Conservation (phyloP, 92 coral and sea anemone genomes). For the Heliopora coerulea region DNA sequence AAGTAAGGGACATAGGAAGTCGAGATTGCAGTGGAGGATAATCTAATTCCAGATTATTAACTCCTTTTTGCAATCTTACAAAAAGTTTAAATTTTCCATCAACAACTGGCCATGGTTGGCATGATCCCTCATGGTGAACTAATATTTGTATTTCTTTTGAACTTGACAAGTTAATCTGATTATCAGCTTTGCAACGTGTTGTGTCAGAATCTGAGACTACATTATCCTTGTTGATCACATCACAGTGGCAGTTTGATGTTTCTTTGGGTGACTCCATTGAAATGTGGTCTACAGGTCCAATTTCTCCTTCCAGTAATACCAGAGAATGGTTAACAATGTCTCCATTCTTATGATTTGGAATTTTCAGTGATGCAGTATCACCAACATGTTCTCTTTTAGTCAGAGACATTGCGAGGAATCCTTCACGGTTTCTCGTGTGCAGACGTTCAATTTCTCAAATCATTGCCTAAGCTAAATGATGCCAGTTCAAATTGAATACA, state of each 20-base stretch:
- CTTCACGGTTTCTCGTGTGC: too few species aligned
- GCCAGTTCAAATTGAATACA: too few species aligned
- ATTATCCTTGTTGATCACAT: slow-evolving; percentile 4
- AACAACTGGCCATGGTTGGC: slow-evolving; percentile 69
- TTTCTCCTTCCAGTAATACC: slow-evolving; percentile 69
- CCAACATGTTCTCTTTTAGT: not conserved
- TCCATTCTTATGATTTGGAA: slow-evolving; percentile 55
- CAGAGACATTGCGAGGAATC: too few species aligned
- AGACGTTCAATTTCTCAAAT: too few species aligned
- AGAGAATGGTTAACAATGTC: slow-evolving; percentile 72
- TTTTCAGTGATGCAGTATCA: not conserved
- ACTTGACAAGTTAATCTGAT: not conserved
- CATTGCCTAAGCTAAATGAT: too few species aligned
- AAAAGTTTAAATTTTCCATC: slow-evolving; percentile 75
- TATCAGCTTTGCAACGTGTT: not conserved
- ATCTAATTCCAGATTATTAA: slow-evolving; percentile 56
- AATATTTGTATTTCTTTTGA: not conserved
- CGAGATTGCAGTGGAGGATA: not conserved
- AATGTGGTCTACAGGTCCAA: not conserved
- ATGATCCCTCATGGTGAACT: slow-evolving; percentile 11
- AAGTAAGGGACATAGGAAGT: not conserved
- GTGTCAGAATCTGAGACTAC: too few species aligned
- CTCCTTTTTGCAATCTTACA: slow-evolving; percentile 61
- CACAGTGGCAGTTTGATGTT: not conserved
- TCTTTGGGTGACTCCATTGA: not conserved